These are phyloP conservation scores for Drosophila robusta DNA, from an alignment of 2,888 invertebrate species.

Conservation along the genomic window DNA sequence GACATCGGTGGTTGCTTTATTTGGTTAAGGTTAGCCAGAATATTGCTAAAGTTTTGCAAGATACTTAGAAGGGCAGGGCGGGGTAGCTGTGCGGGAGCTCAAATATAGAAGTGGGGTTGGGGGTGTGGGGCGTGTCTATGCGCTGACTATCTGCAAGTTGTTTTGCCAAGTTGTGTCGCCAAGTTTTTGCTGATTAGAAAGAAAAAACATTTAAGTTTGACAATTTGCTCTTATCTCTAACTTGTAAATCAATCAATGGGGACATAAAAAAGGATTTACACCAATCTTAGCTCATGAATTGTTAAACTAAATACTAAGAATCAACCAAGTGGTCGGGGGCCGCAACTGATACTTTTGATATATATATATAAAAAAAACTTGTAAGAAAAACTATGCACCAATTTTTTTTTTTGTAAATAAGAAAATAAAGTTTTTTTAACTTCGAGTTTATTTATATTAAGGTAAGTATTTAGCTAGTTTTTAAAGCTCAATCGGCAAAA, in stretches of 20 bases:
- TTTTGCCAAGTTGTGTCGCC: not conserved
- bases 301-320: no score
- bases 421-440: no score
- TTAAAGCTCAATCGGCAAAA: no score
- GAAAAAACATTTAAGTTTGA: not conserved
- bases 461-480: no score
- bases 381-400: no score
- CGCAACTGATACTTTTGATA: no score
- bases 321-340: no score
- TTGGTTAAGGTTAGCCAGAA: constrained; percentile 59
- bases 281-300: not conserved
- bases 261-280: constrained; percentile 3
- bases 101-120: not conserved
- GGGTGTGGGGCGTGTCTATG: constrained; percentile 12
- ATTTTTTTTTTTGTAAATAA: no score
- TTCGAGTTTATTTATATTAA: no score
- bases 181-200: constrained; percentile 1
- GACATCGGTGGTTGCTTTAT: constrained; percentile 64
- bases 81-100: no score
- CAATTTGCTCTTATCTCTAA: constrained; percentile 14
- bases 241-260: constrained; percentile 18
- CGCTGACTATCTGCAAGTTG: constrained; percentile 9
- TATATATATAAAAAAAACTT: no score
- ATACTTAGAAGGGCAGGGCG: not conserved
- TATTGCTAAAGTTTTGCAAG: constrained; percentile 60